Evolutionary conservation across 2,113 vertebrate genomes (phyloP).

Genomic region (Erpornis zantholeuca): DNA sequence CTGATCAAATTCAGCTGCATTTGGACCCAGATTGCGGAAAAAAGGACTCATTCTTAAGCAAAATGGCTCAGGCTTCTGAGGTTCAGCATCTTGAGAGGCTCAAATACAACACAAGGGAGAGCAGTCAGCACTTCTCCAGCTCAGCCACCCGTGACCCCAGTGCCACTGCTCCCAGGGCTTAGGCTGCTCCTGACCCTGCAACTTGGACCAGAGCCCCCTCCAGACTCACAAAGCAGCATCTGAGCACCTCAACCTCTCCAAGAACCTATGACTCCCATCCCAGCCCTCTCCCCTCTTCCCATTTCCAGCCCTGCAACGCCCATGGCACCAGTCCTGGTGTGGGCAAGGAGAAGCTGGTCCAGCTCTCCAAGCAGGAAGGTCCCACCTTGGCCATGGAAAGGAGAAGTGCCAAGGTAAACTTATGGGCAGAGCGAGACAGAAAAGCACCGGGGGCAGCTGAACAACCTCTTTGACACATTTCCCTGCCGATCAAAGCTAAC

Average conservation of each 20-base stretch:
- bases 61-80: neutral
- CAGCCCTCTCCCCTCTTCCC: neutral
- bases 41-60: constrained; percentile 42
- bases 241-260: neutral
- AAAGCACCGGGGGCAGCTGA: neutral
- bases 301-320: neutral
- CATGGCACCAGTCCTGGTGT: neutral
- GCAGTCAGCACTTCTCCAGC: neutral
- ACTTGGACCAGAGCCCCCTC: neutral
- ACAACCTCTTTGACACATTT: neutral
- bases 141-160: neutral
- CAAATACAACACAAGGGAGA: neutral
- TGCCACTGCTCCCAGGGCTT: accelerated
- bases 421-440: neutral
- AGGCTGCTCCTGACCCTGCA: neutral
- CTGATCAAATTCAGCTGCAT: constrained; percentile 37
- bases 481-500: neutral
- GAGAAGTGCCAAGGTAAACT: neutral
- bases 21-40: constrained; percentile 24
- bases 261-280: accelerated
- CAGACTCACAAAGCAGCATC: neutral
- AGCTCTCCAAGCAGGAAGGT: neutral
- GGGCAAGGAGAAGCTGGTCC: neutral
- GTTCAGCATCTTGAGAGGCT: neutral
- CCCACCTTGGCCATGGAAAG: neutral